Evolutionary conservation across 2,113 vertebrate species (phyloP).

Genomic region (Actinemys pallida): DNA sequence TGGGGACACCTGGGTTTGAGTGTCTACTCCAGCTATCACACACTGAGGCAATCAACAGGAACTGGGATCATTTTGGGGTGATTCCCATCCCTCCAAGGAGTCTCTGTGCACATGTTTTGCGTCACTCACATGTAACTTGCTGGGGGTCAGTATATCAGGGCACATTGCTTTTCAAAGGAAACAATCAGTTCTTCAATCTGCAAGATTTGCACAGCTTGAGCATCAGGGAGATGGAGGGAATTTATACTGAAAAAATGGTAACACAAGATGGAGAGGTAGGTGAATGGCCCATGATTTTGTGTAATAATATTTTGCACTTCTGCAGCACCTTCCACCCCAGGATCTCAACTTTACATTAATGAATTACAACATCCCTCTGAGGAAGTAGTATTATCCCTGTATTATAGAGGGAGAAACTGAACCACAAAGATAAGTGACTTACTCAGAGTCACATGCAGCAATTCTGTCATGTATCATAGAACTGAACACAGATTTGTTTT

Average conservation of each 20-base stretch:
- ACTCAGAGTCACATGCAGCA: neutral
- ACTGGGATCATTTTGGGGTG: neutral
- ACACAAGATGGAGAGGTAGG: accelerated
- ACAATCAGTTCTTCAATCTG: neutral
- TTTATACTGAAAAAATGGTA: neutral
- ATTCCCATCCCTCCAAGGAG: neutral
- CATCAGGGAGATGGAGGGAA: neutral
- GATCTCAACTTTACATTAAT: neutral
- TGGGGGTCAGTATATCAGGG: neutral
- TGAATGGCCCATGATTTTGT: neutral
- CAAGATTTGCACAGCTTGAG: neutral
- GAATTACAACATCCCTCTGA: neutral
- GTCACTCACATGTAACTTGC: neutral
- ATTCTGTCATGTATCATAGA: neutral
- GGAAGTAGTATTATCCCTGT: neutral
- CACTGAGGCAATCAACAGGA: neutral
- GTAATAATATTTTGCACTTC: neutral
- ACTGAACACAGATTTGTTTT: neutral
- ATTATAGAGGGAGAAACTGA: neutral
- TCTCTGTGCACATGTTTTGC: neutral
- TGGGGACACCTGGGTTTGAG: neutral
- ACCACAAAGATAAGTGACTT: neutral
- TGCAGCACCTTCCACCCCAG: neutral
- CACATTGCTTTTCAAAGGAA: neutral
- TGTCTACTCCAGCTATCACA: neutral